phyloP scores from a whole-genome alignment of 2,888 invertebrate genomes.

The Orthosia incerta region DNA sequence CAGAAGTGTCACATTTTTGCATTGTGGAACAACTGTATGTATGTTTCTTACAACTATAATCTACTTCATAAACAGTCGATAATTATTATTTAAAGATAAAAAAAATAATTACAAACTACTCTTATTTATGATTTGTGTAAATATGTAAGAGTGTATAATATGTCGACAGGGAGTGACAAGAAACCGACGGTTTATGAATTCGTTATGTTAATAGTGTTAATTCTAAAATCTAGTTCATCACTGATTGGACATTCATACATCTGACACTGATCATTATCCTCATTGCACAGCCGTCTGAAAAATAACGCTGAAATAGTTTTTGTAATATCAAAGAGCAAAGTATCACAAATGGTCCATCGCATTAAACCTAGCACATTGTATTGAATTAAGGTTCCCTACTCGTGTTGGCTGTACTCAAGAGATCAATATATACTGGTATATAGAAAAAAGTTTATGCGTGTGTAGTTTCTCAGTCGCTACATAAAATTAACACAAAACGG shows the following conservation, averaged over 20 bases:
- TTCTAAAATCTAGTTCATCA: conserved; percentile 87
- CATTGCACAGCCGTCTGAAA: conserved; percentile 90
- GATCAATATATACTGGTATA: conserved; percentile 56
- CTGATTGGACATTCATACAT: conserved; percentile 89
- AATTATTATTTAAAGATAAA: conserved; percentile 57
- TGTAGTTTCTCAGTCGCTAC: conserved; percentile 87
- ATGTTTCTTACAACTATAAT: conserved; percentile 74
- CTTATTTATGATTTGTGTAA: conserved; percentile 52
- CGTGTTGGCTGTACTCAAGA: conserved; percentile 50
- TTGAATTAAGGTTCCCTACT: conserved; percentile 66
- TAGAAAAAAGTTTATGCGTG: conserved; percentile 79
- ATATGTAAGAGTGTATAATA: conserved; percentile 56
- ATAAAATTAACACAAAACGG: conserved; percentile 84
- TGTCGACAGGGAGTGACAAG: conserved; percentile 34
- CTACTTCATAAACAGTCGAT: conserved; percentile 88
- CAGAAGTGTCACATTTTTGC: conserved; percentile 51
- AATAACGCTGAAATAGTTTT: conserved; percentile 87
- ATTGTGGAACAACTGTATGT: conserved; percentile 78
- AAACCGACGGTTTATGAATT: conserved; percentile 85
- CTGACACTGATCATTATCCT: conserved; percentile 88
- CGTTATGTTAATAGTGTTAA: conserved; percentile 88
- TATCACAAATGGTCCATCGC: conserved; percentile 52
- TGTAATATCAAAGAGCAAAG: conserved; percentile 90
- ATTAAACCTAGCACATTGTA: conserved; percentile 67
- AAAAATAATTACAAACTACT: conserved; percentile 56